These are phyloP conservation scores for Drosophila quadrilineata DNA, from an alignment of 1,140 invertebrate genomes.

Conservation along the genomic window DNA sequence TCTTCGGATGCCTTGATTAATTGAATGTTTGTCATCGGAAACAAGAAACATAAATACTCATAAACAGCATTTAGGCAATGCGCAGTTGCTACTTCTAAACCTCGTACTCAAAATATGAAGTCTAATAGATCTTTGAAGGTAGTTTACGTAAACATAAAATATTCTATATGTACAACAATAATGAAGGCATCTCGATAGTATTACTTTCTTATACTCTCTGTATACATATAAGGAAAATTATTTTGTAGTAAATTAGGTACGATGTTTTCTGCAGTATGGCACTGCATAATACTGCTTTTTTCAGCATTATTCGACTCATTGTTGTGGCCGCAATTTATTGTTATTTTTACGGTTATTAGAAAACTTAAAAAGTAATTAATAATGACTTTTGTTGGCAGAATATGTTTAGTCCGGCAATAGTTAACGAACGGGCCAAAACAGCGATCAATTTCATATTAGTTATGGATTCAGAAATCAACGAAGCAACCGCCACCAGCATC, in stretches of 20 bases:
- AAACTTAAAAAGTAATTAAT: constrained; percentile 74
- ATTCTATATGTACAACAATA: too few relatives aligned
- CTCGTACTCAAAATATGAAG: too few relatives aligned
- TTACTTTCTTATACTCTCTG: too few relatives aligned
- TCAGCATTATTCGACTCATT: not conserved
- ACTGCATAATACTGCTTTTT: too few relatives aligned
- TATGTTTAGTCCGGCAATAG: constrained; percentile 47
- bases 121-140: too few relatives aligned
- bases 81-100: constrained; percentile 35
- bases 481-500: constrained; percentile 39
- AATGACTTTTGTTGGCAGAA: constrained; percentile 60
- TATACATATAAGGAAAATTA: too few relatives aligned
- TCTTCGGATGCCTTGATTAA: constrained; percentile 59
- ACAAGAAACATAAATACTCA: constrained; percentile 37
- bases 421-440: constrained; percentile 13
- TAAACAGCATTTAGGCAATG: constrained; percentile 22
- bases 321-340: constrained; percentile 45
- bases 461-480: too few relatives aligned
- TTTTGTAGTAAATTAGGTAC: too few relatives aligned
- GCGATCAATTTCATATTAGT: constrained; percentile 63
- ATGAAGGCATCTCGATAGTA: too few relatives aligned
- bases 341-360: constrained; percentile 73
- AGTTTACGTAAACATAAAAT: too few relatives aligned
- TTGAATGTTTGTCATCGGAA: constrained; percentile 62
- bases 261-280: too few relatives aligned